Conservation (phyloP, 2,797 vertebrate species). For the Podargus strigoides region DNA sequence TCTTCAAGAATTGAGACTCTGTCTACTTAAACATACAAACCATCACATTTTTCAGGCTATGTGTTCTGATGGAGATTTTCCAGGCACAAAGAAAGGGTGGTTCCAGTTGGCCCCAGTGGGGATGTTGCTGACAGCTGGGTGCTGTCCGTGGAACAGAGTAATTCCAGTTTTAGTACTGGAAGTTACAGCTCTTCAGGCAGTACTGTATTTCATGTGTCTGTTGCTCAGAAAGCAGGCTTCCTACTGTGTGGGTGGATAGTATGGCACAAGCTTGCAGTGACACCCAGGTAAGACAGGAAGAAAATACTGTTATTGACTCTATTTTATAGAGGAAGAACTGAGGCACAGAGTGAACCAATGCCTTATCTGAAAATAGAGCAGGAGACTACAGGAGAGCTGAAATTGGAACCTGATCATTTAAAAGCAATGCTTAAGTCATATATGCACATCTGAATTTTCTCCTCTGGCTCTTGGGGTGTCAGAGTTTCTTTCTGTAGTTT, state of each 20-base stretch:
- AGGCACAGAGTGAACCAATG: not conserved
- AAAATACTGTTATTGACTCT: not conserved
- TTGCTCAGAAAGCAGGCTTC: not conserved
- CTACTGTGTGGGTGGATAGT: not conserved
- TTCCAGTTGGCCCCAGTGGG: not conserved
- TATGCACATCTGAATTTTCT: not conserved
- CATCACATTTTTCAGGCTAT: not conserved
- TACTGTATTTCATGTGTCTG: not conserved
- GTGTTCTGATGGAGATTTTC: not conserved
- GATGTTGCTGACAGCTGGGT: not conserved
- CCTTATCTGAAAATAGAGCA: not conserved
- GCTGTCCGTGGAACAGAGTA: rapidly evolving
- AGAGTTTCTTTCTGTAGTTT: not conserved
- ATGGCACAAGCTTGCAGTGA: not conserved
- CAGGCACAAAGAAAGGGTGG: not conserved
- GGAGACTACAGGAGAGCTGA: not conserved
- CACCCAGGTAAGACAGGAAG: not conserved
- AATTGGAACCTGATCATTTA: not conserved
- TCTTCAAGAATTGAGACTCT: not conserved
- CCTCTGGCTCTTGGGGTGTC: not conserved
- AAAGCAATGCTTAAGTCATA: not conserved
- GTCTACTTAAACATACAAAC: not conserved
- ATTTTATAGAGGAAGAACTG: not conserved
- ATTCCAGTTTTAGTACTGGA: not conserved
- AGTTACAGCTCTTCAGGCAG: not conserved